phyloP scores from a whole-genome alignment of 2,888 invertebrate genomes.

The Stegophylla sp. region DNA sequence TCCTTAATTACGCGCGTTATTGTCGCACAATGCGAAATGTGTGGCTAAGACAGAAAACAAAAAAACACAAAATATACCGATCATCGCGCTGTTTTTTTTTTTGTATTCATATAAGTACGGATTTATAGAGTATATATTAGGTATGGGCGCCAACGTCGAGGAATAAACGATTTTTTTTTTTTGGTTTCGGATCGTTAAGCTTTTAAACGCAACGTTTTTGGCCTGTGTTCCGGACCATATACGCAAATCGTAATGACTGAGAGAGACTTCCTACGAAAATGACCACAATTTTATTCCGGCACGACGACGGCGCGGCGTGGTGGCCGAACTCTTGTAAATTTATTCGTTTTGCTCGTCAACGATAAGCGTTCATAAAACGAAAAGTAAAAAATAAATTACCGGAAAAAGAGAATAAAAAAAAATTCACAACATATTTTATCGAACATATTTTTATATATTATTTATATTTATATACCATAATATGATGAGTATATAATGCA shows the following conservation, averaged over 20 bases:
- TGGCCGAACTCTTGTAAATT: not conserved
- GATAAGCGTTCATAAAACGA: constrained; percentile 5
- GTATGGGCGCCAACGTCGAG: no score
- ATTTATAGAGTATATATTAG: no score
- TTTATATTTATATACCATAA: no score
- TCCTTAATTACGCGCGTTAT: not conserved
- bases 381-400: not conserved
- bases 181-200: constrained; percentile 28
- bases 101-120: no score
- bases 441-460: not conserved
- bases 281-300: not conserved
- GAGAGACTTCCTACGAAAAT: not conserved
- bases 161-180: not conserved
- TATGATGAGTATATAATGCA: no score
- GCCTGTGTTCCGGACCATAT: not conserved
- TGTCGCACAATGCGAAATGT: not conserved
- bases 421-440: not conserved
- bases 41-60: constrained; percentile 8
- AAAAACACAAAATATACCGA: constrained; percentile 29
- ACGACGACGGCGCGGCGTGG: not conserved
- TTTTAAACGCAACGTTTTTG: not conserved
- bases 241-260: no score
- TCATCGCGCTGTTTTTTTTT: not conserved
- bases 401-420: not conserved
- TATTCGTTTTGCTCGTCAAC: constrained; percentile 3